A percentile compares a stretch with the other conserved stretches of the same genome.
Conservation (phyloP, 2,797 vertebrate genomes). For the Octomys mimax region DNA sequence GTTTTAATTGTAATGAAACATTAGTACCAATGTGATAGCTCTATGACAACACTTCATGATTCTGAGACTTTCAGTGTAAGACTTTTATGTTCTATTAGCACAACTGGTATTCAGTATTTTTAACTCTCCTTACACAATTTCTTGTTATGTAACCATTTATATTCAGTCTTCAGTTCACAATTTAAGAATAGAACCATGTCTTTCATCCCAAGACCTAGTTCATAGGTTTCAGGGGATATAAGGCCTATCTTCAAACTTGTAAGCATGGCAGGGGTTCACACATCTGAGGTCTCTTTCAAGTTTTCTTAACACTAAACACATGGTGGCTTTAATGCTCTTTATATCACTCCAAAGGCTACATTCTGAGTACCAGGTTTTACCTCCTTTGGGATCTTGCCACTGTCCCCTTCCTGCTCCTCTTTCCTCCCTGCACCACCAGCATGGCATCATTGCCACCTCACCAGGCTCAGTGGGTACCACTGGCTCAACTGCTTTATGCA, state of each 20-base stretch:
- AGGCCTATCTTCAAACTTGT: not conserved
- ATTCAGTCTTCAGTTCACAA: slow-evolving; percentile 40
- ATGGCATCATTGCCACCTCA: not conserved
- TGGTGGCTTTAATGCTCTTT: not conserved
- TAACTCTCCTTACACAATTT: slow-evolving; percentile 62
- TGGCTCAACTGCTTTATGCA: not conserved
- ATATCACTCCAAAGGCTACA: not conserved
- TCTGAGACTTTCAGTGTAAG: not conserved
- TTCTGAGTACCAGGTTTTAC: not conserved
- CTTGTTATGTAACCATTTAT: slow-evolving; percentile 71
- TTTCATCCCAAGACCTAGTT: slow-evolving; percentile 57
- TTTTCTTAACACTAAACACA: not conserved
- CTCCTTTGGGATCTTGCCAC: accelerated
- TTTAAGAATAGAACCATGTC: not conserved
- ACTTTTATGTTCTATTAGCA: slow-evolving; percentile 29
- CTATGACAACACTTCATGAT: not conserved
- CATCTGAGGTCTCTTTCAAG: not conserved
- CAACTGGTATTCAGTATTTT: slow-evolving; percentile 58
- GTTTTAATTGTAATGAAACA: not conserved
- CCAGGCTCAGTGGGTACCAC: not conserved
- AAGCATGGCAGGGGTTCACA: not conserved
- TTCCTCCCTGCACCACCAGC: not conserved
- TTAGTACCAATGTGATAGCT: not conserved
- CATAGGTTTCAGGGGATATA: not conserved
- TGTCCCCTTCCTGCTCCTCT: not conserved